Conservation (phyloP, 2,113 vertebrate genomes). For the Neolamprologus caudopunctatus region DNA sequence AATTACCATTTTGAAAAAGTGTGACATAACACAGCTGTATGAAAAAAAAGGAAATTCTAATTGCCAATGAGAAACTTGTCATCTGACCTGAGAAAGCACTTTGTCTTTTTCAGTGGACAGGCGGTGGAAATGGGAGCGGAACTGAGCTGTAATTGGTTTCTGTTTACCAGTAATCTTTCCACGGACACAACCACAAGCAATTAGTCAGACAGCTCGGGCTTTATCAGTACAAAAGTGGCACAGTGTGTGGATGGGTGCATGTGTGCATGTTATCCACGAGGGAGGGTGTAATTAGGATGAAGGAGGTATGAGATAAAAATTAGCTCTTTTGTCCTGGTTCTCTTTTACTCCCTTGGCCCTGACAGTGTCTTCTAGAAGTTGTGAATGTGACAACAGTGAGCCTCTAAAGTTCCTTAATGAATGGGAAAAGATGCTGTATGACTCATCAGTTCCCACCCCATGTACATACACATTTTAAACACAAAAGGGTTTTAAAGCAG, state of each 20-base stretch:
- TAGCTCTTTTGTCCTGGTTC: slow-evolving; percentile 14
- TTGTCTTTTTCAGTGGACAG: neutral
- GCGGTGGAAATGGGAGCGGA: neutral
- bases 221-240: slow-evolving; percentile 34
- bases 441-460: neutral
- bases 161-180: slow-evolving; percentile 57
- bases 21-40: neutral
- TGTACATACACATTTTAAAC: neutral
- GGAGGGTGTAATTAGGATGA: slow-evolving; percentile 17
- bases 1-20: neutral
- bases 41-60: neutral
- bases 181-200: slow-evolving; percentile 49
- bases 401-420: neutral
- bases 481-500: neutral
- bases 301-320: slow-evolving; percentile 5
- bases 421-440: neutral
- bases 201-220: slow-evolving; percentile 39
- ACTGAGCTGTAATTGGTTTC: slow-evolving; percentile 56
- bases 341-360: neutral
- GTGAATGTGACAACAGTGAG: neutral
- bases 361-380: neutral
- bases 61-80: slow-evolving; percentile 13
- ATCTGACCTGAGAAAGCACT: slow-evolving; percentile 3
- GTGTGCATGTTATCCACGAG: neutral
- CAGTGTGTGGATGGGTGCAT: neutral